phyloP scores from a whole-genome alignment of 2,888 invertebrate species.

The Flexamia atlantica region DNA sequence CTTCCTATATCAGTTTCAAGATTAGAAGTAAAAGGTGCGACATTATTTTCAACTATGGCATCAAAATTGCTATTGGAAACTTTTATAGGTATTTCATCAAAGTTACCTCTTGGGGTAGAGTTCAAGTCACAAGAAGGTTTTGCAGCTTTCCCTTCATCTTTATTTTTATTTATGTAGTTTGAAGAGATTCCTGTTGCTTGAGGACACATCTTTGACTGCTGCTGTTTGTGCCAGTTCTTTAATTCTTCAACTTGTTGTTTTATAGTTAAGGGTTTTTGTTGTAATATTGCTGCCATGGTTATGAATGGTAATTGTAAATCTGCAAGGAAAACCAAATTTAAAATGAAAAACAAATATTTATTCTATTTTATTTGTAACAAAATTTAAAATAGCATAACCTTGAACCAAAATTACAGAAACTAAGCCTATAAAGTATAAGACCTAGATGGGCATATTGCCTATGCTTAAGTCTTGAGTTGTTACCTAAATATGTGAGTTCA shows the following conservation, averaged over 20 bases:
- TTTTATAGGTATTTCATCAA: constrained; percentile 54
- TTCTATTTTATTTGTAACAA: no score
- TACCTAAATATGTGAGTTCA: no score
- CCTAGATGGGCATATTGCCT: no score
- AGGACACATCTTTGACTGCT: constrained; percentile 19
- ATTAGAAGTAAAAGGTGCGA: neutral
- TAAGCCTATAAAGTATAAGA: no score
- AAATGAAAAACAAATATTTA: neutral
- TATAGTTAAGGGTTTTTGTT: constrained; percentile 2
- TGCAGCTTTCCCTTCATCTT: neutral
- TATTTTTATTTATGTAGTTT: neutral
- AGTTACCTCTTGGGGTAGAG: neutral
- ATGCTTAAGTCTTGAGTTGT: no score
- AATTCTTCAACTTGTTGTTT: constrained; percentile 58
- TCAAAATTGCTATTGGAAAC: neutral
- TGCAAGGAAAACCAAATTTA: neutral
- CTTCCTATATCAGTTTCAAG: neutral
- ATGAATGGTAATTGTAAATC: neutral
- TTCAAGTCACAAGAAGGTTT: neutral
- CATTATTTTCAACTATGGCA: neutral
- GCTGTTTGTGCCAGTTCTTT: constrained; percentile 60
- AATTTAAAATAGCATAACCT: no score
- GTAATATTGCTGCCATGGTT: constrained; percentile 48
- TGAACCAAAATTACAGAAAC: no score
- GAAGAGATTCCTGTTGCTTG: neutral